Conservation (phyloP, 2,888 invertebrate genomes). For the Epirrhoe alternata region DNA sequence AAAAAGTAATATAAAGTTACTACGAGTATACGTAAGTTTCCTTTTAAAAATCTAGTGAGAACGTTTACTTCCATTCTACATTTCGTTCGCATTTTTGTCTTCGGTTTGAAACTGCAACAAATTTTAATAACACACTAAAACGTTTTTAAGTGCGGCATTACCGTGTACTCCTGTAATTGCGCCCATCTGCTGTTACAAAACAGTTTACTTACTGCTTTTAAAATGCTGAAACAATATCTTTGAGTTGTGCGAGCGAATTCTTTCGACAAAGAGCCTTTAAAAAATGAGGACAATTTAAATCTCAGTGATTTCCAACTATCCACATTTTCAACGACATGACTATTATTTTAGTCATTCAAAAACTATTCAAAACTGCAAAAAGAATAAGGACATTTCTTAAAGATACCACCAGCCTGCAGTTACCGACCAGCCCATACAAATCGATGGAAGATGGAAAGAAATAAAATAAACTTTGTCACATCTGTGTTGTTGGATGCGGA, state of each 20-base stretch:
- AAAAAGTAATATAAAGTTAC: background rate
- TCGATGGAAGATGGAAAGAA: constrained; percentile 31
- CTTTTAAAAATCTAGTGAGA: constrained; percentile 15
- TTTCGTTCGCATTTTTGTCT: constrained; percentile 35
- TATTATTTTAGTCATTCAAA: background rate
- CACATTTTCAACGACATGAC: background rate
- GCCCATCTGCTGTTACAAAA: constrained; percentile 62
- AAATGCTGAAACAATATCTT: constrained; percentile 15
- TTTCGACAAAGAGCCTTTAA: background rate
- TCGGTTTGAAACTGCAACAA: constrained; percentile 50
- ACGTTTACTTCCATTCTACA: constrained; percentile 23
- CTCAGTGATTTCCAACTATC: background rate
- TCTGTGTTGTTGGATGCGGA: constrained; percentile 43
- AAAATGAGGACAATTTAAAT: background rate
- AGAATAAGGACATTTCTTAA: background rate
- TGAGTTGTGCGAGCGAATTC: background rate
- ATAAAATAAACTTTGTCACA: constrained; percentile 43
- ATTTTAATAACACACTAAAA: constrained; percentile 62
- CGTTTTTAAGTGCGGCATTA: constrained; percentile 70
- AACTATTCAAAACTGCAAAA: no score
- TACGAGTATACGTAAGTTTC: background rate
- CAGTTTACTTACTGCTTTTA: constrained; percentile 32
- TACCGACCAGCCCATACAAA: constrained; percentile 25
- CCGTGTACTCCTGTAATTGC: constrained; percentile 59
- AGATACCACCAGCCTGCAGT: constrained; percentile 7